Base-by-base conservation (phyloP, 2,888 invertebrate species). In the Polyommatus iphigenia region DNA sequence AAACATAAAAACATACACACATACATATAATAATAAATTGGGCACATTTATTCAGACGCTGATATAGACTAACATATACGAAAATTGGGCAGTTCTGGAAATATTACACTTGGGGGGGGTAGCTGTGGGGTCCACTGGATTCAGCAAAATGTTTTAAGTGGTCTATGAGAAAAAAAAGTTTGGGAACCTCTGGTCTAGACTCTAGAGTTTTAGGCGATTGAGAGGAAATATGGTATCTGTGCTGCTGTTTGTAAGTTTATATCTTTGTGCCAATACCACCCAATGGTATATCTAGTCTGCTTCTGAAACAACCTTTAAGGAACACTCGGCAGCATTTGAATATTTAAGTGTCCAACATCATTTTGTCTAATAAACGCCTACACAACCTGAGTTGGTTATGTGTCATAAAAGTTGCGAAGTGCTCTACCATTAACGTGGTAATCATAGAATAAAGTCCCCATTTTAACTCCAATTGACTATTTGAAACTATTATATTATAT, bases 371-470 rank as follows among this genome's bases (percentile, higher is more conserved):
- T 62, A 4, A 62, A 71, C 71, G 32, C 36, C 29, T 15, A 71
- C 36, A 18, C 29, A 7, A 71, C 29, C 32, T 32, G 41, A 36
- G 41, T 72, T 72, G 71, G n/a, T 72, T 36, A 72, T 32, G 41
- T 72, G 71, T 41, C 71, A 72, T 72, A 72, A 72, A 72, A 41
- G 36, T 72, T 41, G 72, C 41, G 2, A 72, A 36, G 72, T 36
- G 36, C 41, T 36, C 41, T 41, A 20, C 20, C 72, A 72, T 41
- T 41, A 72, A 41, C 36, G 41, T 72, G 36, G 10, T 32, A 36
- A 71, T n/a, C 18, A 41, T 41, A 20, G 20, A n/a, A 41, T 32
- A 67, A 29, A 10, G n/a, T 20, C 20, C 10, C 41, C 7, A n/a
- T 72, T 72, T 41, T 20, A 41, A 41, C 10, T 41, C 4, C 2